These are phyloP conservation scores for Scyliorhinus canicula DNA, from an alignment of 2,797 vertebrate genomes.

Conservation along the genomic window DNA sequence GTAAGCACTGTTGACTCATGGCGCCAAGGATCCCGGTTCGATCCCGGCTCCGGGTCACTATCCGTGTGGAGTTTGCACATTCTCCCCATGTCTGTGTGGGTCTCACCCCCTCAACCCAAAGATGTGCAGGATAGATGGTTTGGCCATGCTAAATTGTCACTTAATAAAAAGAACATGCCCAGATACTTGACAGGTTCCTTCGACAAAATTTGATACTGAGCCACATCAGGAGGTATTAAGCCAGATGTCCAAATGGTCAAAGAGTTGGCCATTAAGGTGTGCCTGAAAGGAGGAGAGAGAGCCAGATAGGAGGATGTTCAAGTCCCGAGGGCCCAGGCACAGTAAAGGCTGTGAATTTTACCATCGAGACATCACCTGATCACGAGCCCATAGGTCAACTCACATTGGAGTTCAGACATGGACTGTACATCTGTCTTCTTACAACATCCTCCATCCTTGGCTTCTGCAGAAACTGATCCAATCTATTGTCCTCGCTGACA, in stretches of 20 bases:
- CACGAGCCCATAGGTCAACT: too few relatives aligned
- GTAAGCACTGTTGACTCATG: too few relatives aligned
- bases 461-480: background rate
- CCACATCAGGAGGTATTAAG: background rate
- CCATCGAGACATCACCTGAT: background rate
- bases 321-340: background rate
- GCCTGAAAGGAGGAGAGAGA: background rate
- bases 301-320: background rate
- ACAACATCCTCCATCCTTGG: background rate
- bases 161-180: too few relatives aligned
- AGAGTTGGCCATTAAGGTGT: background rate
- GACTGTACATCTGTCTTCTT: background rate
- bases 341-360: background rate
- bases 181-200: background rate
- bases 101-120: too few relatives aligned
- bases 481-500: background rate
- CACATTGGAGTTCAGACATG: background rate
- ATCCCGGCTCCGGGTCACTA: too few relatives aligned
- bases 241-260: background rate
- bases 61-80: too few relatives aligned
- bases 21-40: too few relatives aligned
- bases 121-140: too few relatives aligned
- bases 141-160: too few relatives aligned
- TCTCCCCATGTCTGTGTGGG: too few relatives aligned
- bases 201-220: background rate